Conservation (phyloP, 2,113 vertebrate genomes). For the Copsychus sechellarum region DNA sequence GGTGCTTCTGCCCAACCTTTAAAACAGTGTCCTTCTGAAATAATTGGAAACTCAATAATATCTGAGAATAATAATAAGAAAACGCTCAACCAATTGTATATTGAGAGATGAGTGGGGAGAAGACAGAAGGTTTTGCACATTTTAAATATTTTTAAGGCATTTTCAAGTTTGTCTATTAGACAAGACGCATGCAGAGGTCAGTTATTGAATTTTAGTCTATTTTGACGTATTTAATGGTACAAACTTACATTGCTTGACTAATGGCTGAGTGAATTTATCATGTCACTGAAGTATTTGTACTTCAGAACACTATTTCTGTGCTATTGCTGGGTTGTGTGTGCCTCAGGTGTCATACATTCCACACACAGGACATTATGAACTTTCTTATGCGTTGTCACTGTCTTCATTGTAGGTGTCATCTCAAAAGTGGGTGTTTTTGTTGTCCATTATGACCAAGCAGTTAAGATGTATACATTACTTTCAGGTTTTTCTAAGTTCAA, state of each 20-base stretch:
- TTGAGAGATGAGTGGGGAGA: fast-evolving
- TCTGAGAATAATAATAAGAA: neutral
- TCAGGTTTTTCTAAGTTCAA: neutral
- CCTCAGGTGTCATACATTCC: neutral
- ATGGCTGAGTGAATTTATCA: neutral
- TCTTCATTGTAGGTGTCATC: neutral
- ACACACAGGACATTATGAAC: neutral
- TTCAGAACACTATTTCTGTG: neutral
- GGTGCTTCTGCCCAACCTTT: neutral
- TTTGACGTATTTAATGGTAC: neutral
- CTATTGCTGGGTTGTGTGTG: neutral
- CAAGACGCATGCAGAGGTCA: neutral
- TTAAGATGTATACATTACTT: neutral
- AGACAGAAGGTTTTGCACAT: neutral
- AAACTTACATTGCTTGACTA: neutral
- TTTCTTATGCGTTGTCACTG: neutral
- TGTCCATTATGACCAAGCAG: neutral
- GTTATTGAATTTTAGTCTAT: neutral
- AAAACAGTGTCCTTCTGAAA: neutral
- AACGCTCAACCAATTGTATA: neutral
- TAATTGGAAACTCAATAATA: neutral
- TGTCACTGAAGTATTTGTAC: neutral
- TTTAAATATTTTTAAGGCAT: neutral
- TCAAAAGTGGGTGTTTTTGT: neutral
- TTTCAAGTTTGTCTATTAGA: neutral